phyloP scores from a whole-genome alignment of 2,797 vertebrate genomes.

The Mormyrus proboscirostris region DNA sequence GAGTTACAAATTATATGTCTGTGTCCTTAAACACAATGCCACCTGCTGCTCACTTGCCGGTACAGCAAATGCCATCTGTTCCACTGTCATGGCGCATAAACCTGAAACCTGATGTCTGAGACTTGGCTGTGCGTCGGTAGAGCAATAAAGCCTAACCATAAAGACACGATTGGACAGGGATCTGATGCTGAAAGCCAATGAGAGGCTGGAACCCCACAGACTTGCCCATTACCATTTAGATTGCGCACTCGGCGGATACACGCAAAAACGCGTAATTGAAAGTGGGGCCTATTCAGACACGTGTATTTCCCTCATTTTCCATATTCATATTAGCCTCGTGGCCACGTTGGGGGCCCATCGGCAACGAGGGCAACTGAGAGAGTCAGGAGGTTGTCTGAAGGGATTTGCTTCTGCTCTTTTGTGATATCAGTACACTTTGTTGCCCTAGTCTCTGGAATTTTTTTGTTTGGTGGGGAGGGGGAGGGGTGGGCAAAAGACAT shows the following conservation, averaged over 20 bases:
- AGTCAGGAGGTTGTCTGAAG: neutral
- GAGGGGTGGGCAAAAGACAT: neutral
- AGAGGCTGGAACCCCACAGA: neutral
- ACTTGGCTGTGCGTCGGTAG: neutral
- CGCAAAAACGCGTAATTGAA: neutral
- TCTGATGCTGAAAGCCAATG: neutral
- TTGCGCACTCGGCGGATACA: neutral
- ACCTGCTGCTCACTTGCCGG: neutral
- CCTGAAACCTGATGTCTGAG: neutral
- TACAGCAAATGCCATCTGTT: neutral
- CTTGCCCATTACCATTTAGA: neutral
- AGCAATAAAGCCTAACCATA: neutral
- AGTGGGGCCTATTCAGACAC: neutral
- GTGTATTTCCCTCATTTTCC: slow-evolving; percentile 33
- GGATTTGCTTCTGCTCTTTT: neutral
- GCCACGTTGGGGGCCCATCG: neutral
- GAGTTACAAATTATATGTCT: neutral
- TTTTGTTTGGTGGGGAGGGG: neutral
- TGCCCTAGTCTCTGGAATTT: no score
- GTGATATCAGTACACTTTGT: neutral
- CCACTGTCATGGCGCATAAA: neutral
- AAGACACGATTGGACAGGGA: neutral
- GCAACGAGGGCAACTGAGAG: neutral
- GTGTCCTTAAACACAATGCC: neutral
- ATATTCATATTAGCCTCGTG: slow-evolving; percentile 34